These are phyloP conservation scores for Heliconius sara DNA, from an alignment of 2,888 invertebrate genomes.

Conservation along the genomic window DNA sequence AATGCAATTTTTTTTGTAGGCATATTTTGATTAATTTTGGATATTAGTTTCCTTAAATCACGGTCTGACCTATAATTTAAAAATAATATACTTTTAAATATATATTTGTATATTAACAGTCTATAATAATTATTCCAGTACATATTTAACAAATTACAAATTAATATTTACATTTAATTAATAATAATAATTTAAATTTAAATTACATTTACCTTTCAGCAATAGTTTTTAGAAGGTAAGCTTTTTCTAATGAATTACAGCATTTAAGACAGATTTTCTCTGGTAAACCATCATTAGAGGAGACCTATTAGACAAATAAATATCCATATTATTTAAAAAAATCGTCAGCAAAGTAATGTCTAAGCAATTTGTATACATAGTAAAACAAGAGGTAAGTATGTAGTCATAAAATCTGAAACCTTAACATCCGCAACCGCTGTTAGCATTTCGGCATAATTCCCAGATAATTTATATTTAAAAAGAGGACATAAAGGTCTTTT, in stretches of 20 bases:
- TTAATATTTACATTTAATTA: neutral
- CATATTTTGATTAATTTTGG: conserved; percentile 58
- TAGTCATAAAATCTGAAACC: conserved; percentile 55
- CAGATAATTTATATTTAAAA: conserved; percentile 77
- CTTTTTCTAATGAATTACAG: conserved; percentile 75
- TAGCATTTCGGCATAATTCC: conserved; percentile 82
- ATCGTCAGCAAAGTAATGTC: neutral
- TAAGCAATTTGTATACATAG: neutral
- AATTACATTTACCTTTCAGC: conserved; percentile 70
- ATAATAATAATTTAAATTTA: too few relatives aligned
- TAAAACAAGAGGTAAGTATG: neutral
- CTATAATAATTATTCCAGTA: neutral
- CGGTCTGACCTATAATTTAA: conserved; percentile 67
- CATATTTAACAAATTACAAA: conserved; percentile 4
- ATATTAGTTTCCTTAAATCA: conserved; percentile 67
- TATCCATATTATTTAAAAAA: neutral
- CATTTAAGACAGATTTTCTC: conserved; percentile 78
- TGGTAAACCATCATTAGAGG: conserved; percentile 77
- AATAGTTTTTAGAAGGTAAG: conserved; percentile 76
- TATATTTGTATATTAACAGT: neutral
- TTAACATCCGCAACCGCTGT: conserved; percentile 80
- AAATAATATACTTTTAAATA: neutral
- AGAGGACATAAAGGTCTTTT: conserved; percentile 76
- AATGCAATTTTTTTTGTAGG: conserved; percentile 78
- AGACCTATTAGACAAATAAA: conserved; percentile 60